Percentiles rank a stretch among this genome's conserved stretches.
These are phyloP conservation scores for Oppia nitens DNA, from an alignment of 1,140 invertebrate species.

Conservation along the genomic window DNA sequence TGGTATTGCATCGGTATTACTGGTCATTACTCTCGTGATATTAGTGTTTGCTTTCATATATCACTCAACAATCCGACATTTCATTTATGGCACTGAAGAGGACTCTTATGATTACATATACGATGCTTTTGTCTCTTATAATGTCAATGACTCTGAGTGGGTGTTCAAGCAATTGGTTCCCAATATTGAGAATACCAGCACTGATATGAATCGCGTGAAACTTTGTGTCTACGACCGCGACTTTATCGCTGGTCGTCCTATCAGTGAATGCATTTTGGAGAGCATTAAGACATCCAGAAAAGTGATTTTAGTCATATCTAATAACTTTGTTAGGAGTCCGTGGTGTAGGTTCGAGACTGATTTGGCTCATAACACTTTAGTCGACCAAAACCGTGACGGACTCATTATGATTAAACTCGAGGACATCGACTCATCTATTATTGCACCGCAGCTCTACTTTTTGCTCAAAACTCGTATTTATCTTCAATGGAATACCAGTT, in stretches of 20 bases:
- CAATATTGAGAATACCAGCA: conserved; percentile 29
- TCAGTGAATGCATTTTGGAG: conserved; percentile 40
- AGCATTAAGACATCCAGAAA: conserved; percentile 40
- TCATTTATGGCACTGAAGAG: conserved; percentile 4
- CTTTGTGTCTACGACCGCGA: conserved; percentile 46
- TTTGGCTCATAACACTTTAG: conserved; percentile 32
- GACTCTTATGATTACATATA: conserved; percentile 31
- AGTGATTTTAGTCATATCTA: conserved; percentile 42
- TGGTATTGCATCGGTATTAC: neutral
- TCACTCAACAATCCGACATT: conserved; percentile 1
- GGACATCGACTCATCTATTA: conserved; percentile 27
- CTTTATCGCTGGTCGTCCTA: conserved; percentile 41
- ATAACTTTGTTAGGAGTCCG: conserved; percentile 42
- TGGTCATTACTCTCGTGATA: neutral
- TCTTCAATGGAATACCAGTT: conserved; percentile 4
- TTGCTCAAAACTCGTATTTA: conserved; percentile 16
- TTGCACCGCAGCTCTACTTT: conserved; percentile 9
- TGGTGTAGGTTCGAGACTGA: conserved; percentile 47
- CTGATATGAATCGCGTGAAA: conserved; percentile 1
- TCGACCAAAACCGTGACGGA: conserved; percentile 34
- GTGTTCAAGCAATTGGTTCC: conserved; percentile 35
- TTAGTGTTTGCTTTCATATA: conserved; percentile 8
- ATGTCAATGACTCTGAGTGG: conserved; percentile 41
- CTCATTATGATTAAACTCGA: conserved; percentile 41
- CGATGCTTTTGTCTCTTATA: conserved; percentile 48